Evolutionary conservation across 1,140 invertebrate genomes (phyloP).

Genomic region (Leptoteleia sp.): DNA sequence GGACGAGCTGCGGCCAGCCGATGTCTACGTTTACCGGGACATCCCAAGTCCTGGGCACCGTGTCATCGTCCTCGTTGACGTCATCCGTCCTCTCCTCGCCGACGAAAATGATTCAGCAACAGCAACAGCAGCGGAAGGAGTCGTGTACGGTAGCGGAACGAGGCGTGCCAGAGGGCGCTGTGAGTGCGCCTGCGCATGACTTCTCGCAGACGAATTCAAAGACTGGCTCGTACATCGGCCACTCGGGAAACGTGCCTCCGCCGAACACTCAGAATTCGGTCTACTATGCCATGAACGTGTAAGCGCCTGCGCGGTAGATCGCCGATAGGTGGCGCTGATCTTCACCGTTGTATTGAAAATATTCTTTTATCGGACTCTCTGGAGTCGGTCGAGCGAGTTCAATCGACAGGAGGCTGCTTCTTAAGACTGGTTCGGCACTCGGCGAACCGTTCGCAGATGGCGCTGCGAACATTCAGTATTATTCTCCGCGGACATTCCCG

Average conservation of each 20-base stretch:
- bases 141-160: constrained; percentile 81
- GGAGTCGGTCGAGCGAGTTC: too few species aligned
- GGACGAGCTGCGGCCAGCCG: constrained; percentile 43
- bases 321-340: constrained; percentile 18
- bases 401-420: too few species aligned
- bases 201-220: constrained; percentile 67
- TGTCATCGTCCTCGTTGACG: constrained; percentile 78
- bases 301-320: constrained; percentile 28
- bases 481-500: constrained; percentile 2
- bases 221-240: constrained; percentile 44
- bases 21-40: constrained; percentile 56
- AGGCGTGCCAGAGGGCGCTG: constrained; percentile 84
- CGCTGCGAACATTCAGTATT: constrained; percentile 53
- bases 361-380: too few species aligned
- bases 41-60: constrained; percentile 54
- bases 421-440: neutral
- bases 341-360: too few species aligned
- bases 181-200: constrained; percentile 83
- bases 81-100: constrained; percentile 78
- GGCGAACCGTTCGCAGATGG: constrained; percentile 23
- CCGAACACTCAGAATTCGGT: constrained; percentile 78
- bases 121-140: constrained; percentile 60
- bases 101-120: constrained; percentile 69
- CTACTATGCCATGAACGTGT: constrained; percentile 81
- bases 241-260: constrained; percentile 70